Evolutionary conservation across 2,888 invertebrate species (phyloP), one percentile per base, ranked within the genome.

Genomic region (Mesochorus sp.): DNA sequence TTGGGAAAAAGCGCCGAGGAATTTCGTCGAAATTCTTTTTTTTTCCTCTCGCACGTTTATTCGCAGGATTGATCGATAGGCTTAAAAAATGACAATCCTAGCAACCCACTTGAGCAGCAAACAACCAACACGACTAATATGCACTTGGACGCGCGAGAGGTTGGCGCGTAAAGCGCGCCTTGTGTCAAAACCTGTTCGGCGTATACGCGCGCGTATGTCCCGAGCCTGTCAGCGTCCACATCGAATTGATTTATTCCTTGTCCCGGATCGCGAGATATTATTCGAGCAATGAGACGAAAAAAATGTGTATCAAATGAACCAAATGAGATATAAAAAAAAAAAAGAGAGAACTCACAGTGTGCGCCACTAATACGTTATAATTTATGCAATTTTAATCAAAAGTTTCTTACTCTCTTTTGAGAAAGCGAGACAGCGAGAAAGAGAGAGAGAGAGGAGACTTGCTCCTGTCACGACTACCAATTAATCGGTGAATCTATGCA

Each of bases 51-150:
- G n/a, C n/a, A n/a, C n/a, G n/a, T n/a, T n/a, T n/a, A n/a, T n/a
- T n/a, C n/a, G n/a, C 47, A 8, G 31, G 47, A 21, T 28, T 19
- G 39, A 67, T 70, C 26, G 26, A 57, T 55, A 66, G 66, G 76
- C 76, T 71, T 71, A 71, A 64, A 31, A 24, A 66, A 66, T 66
- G 53, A 61, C 76, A 76, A 71, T 76, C 76, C 71, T 26, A 12
- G 42, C 71, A 44, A 64, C 76, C 71, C 76, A 71, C 76, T 71
- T 59, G 42, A 17, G 17, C 24, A 28, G 28, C 34, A 34, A 67
- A n/a, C 66, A 59, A 34, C 55, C 8, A 59, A 31, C 44, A 57
- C 17, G 51, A 53, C 67, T 49, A 55, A 61, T 55, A 39, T 62
- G 49, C 59, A 51, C 49, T 49, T 64, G 42, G 14, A 28, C 57